Conservation (phyloP, 2,888 invertebrate species). For the Hirudinaria manillensis region DNA sequence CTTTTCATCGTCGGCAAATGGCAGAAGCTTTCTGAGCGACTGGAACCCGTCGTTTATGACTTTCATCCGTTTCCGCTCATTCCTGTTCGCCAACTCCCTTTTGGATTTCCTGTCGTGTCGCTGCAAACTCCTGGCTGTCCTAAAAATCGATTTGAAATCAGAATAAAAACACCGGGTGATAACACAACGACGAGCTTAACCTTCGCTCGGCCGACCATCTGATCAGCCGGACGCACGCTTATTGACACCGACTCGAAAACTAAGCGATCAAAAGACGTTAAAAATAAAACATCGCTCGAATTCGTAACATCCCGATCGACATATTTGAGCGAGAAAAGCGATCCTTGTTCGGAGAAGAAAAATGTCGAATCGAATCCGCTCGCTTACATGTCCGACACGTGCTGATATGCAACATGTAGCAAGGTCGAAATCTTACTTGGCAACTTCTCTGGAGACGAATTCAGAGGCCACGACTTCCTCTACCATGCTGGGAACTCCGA, state of each 20-base stretch:
- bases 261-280: no score
- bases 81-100: slow-evolving; percentile 13
- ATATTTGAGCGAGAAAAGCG: no score
- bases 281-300: no score
- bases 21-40: slow-evolving; percentile 13
- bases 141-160: slow-evolving; percentile 11
- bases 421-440: slow-evolving; percentile 16
- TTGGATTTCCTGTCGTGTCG: neutral
- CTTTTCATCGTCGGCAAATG: slow-evolving; percentile 6
- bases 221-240: slow-evolving; percentile 1
- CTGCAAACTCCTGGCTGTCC: slow-evolving; percentile 5
- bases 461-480: neutral
- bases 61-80: slow-evolving; percentile 21
- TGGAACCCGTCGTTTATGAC: slow-evolving; percentile 7
- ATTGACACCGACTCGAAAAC: neutral
- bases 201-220: slow-evolving; percentile 13
- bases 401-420: neutral
- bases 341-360: neutral
- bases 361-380: neutral
- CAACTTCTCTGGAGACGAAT: neutral
- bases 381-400: slow-evolving; percentile 5
- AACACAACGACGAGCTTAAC: neutral
- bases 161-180: neutral
- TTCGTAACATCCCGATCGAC: no score
- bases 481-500: slow-evolving; percentile 18